Conservation (phyloP, 2,113 vertebrate species). For the Cheirogaleus medius region DNA sequence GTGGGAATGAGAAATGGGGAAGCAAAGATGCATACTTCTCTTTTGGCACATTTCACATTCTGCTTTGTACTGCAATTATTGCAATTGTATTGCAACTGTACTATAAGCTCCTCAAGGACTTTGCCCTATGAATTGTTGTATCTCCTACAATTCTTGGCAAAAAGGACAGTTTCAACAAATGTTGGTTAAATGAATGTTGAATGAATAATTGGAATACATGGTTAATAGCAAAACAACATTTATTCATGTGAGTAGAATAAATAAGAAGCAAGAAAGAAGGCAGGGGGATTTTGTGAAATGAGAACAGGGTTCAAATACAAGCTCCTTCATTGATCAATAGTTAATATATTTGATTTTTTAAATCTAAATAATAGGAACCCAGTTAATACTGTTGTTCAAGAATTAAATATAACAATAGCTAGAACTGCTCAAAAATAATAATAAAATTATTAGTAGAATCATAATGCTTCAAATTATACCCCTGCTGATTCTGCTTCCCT, state of each 20-base stretch:
- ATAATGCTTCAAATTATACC: not conserved
- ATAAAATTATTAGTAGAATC: not conserved
- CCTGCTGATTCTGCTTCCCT: not conserved
- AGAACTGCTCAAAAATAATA: not conserved
- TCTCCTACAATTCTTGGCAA: not conserved
- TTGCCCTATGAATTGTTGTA: slow-evolving; percentile 31
- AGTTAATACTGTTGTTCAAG: not conserved
- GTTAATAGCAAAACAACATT: slow-evolving; percentile 42
- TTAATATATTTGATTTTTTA: not conserved
- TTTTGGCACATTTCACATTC: slow-evolving; percentile 42
- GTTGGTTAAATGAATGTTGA: slow-evolving; percentile 25
- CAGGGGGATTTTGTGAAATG: not conserved
- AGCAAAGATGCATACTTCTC: slow-evolving; percentile 43
- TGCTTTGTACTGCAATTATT: slow-evolving; percentile 26
- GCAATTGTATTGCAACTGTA: not conserved
- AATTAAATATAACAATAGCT: not conserved
- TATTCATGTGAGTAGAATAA: not conserved
- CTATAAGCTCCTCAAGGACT: not conserved
- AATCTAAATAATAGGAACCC: not conserved
- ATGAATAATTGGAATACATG: slow-evolving; percentile 35
- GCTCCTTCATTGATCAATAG: not conserved
- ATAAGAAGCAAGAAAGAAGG: slow-evolving; percentile 20
- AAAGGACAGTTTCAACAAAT: slow-evolving; percentile 10
- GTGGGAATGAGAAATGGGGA: slow-evolving; percentile 66
- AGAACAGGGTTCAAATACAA: not conserved